Percentiles rank a stretch among this genome's conserved stretches.
Evolutionary conservation across 1,140 invertebrate species (phyloP).

Genomic region (Mya arenaria): DNA sequence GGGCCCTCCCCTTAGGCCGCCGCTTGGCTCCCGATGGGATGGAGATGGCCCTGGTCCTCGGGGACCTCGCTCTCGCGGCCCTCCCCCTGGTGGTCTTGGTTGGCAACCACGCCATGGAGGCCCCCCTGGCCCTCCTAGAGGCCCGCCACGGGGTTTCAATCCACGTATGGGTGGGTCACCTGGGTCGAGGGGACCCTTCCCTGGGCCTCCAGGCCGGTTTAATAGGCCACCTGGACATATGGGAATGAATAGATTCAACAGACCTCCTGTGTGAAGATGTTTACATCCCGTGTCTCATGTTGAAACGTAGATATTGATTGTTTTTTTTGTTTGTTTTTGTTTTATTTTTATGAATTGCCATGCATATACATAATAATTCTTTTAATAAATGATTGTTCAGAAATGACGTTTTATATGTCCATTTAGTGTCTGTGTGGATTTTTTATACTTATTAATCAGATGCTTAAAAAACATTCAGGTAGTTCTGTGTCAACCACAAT

Average conservation of each 20-base stretch:
- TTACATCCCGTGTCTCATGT: too few species aligned
- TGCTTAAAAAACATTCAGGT: too few species aligned
- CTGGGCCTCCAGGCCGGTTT: constrained; percentile 44
- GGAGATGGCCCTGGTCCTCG: constrained; percentile 41
- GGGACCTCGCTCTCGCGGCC: constrained; percentile 14
- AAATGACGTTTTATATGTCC: too few species aligned
- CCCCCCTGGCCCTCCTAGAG: constrained; percentile 1
- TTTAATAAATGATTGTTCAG: too few species aligned
- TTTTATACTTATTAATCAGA: too few species aligned
- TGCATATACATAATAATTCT: too few species aligned
- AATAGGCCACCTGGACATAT: constrained; percentile 42
- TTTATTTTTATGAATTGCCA: too few species aligned
- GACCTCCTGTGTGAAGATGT: too few species aligned
- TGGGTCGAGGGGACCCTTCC: constrained; percentile 30
- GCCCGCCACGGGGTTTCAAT: constrained; percentile 35
- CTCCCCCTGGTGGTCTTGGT: constrained; percentile 13
- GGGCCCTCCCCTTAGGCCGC: constrained; percentile 31
- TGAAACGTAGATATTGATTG: too few species aligned
- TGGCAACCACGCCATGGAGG: constrained; percentile 43
- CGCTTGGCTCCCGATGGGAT: constrained; percentile 45
- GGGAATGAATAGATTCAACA: constrained; percentile 36
- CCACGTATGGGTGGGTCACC: constrained; percentile 47
- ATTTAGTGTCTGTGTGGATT: too few species aligned
- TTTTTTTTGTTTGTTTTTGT: too few species aligned
- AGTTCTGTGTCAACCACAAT: too few species aligned